Percentiles rank a stretch among this genome's conserved stretches.
Conservation (phyloP, 2,888 invertebrate species). For the Ryuthela nishihirai region DNA sequence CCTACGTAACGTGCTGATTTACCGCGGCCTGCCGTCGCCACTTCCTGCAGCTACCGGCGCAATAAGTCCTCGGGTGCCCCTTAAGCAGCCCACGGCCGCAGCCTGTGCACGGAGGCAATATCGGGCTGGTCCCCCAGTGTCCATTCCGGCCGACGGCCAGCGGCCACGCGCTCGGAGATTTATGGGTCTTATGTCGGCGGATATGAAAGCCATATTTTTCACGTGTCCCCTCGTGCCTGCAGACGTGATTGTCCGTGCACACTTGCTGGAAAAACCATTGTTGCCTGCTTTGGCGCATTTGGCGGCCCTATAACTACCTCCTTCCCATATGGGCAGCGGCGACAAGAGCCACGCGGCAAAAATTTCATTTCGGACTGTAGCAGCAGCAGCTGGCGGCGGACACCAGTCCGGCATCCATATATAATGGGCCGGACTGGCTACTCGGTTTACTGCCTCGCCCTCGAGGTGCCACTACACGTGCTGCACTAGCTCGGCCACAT, state of each 20-base stretch:
- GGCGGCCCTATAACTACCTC: constrained; percentile 26
- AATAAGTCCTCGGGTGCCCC: no score
- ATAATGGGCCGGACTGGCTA: no score
- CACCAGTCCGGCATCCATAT: constrained; percentile 2
- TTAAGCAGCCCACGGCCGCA: no score
- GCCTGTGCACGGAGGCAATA: constrained; percentile 18
- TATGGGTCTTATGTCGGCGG: constrained; percentile 37
- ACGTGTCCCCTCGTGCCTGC: constrained; percentile 32
- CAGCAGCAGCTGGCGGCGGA: constrained; percentile 7
- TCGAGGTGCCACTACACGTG: no score
- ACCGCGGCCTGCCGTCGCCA: not conserved
- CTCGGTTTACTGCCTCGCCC: no score
- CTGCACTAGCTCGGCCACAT: no score
- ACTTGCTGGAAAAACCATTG: constrained; percentile 32
- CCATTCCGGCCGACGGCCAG: constrained; percentile 9
- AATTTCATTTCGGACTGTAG: constrained; percentile 5
- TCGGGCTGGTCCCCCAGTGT: constrained; percentile 18
- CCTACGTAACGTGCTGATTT: not conserved
- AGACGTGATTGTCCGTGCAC: constrained; percentile 34
- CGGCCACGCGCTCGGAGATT: constrained; percentile 18
- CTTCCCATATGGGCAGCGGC: constrained; percentile 2
- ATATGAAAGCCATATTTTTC: constrained; percentile 40
- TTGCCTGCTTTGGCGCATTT: constrained; percentile 28
- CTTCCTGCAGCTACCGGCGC: no score
- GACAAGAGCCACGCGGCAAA: no score